A percentile compares a stretch with the other conserved stretches of the same genome.
Evolutionary conservation across 2,113 vertebrate genomes (phyloP).

Genomic region (Gobio gobio): DNA sequence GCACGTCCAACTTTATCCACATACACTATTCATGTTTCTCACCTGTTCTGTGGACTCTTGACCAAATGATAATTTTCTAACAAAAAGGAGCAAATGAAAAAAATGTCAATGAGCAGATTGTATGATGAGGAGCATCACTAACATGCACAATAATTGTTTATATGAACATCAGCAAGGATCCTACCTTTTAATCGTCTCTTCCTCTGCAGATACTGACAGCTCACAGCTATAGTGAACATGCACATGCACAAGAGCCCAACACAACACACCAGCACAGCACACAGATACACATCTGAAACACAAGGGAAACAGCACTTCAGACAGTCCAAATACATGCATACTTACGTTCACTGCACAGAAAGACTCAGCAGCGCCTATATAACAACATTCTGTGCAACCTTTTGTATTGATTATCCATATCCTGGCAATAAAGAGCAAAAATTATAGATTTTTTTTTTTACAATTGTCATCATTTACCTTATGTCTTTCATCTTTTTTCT

Average conservation of each 20-base stretch:
- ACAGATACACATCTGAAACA: slow-evolving; percentile 89
- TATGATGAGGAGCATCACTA: not conserved
- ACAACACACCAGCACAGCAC: slow-evolving; percentile 88
- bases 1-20: too few species aligned
- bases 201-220: slow-evolving; percentile 88
- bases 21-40: slow-evolving; percentile 52
- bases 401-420: not conserved
- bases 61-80: slow-evolving; percentile 90
- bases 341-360: not conserved
- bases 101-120: not conserved
- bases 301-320: slow-evolving; percentile 30
- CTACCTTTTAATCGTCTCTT: slow-evolving; percentile 87
- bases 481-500: too few species aligned
- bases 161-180: not conserved
- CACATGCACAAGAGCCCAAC: slow-evolving; percentile 90
- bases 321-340: not conserved
- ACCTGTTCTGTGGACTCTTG: slow-evolving; percentile 93
- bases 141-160: not conserved
- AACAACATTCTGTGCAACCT: not conserved
- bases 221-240: slow-evolving; percentile 86
- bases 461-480: too few species aligned
- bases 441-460: too few species aligned
- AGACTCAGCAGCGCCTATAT: not conserved
- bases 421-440: too few species aligned
- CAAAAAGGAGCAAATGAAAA: slow-evolving; percentile 51